These are phyloP conservation scores for Sinonovacula constricta DNA, from an alignment of 1,140 invertebrate species.

Conservation along the genomic window DNA sequence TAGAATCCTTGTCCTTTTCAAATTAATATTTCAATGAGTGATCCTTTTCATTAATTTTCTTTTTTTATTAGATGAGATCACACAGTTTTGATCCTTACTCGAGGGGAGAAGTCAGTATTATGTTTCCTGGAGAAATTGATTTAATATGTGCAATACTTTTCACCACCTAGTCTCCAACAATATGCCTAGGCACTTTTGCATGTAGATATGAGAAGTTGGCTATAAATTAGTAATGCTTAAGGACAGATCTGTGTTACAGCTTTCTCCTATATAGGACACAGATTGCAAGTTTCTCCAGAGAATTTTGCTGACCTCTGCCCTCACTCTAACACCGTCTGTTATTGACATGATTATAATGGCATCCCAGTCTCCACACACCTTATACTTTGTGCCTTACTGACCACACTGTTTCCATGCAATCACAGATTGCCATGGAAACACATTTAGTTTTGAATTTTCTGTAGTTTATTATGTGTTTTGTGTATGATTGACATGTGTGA, in stretches of 20 bases:
- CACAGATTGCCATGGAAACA: too few relatives aligned
- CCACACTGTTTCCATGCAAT: too few relatives aligned
- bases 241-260: background rate
- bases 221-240: background rate
- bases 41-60: background rate
- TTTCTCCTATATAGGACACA: background rate
- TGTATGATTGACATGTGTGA: too few relatives aligned
- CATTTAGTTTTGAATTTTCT: too few relatives aligned
- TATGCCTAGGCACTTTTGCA: background rate
- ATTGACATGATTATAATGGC: background rate
- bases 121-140: background rate
- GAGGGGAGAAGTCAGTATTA: background rate
- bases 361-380: conserved; percentile 20
- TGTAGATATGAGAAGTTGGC: background rate
- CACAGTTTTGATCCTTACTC: background rate
- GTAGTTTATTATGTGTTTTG: too few relatives aligned
- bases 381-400: conserved; percentile 48
- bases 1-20: conserved; percentile 1
- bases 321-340: too few relatives aligned
- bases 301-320: too few relatives aligned
- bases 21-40: background rate
- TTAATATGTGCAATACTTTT: background rate
- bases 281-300: background rate
- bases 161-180: too few relatives aligned
- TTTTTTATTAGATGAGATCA: background rate